Conservation (phyloP, 2,888 invertebrate species). For the Gnatocerus cornutus region DNA sequence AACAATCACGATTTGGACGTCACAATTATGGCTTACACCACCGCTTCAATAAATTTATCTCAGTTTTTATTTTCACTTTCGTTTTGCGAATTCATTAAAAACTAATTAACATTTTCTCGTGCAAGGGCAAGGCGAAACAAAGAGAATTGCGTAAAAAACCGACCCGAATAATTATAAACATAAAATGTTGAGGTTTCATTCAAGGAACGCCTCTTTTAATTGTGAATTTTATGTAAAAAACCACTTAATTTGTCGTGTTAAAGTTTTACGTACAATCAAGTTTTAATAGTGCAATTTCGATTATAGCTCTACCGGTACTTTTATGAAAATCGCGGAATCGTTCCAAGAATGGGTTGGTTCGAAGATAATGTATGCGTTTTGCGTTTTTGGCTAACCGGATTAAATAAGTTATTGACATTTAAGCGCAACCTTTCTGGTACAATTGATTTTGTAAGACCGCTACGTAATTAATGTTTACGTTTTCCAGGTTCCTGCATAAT, state of each 20-base stretch:
- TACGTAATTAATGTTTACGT: slow-evolving; percentile 18
- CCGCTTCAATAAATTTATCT: too few species aligned
- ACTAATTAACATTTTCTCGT: slow-evolving; percentile 5
- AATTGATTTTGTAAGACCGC: slow-evolving; percentile 21
- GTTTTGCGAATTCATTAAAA: slow-evolving; percentile 12
- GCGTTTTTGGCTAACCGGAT: slow-evolving; percentile 34
- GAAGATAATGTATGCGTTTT: slow-evolving; percentile 16
- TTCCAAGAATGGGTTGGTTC: slow-evolving; percentile 10
- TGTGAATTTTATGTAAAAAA: slow-evolving; percentile 11
- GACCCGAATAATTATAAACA: slow-evolving; percentile 20
- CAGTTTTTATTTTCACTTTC: background rate
- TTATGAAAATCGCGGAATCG: background rate
- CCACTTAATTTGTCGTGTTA: slow-evolving; percentile 4
- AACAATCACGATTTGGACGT: background rate
- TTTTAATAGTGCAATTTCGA: too few species aligned
- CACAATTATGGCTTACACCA: background rate
- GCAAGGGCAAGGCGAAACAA: slow-evolving; percentile 29
- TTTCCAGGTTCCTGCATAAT: slow-evolving; percentile 14
- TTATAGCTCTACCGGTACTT: slow-evolving; percentile 6
- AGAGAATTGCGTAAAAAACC: slow-evolving; percentile 19
- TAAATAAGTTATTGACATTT: slow-evolving; percentile 38
- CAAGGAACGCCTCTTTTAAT: slow-evolving; percentile 20
- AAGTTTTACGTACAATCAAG: too few species aligned
- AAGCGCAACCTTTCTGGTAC: slow-evolving; percentile 23
- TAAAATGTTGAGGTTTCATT: slow-evolving; percentile 26